Base-by-base conservation (phyloP, 2,113 vertebrate species). In the Urocitellus parryii region DNA sequence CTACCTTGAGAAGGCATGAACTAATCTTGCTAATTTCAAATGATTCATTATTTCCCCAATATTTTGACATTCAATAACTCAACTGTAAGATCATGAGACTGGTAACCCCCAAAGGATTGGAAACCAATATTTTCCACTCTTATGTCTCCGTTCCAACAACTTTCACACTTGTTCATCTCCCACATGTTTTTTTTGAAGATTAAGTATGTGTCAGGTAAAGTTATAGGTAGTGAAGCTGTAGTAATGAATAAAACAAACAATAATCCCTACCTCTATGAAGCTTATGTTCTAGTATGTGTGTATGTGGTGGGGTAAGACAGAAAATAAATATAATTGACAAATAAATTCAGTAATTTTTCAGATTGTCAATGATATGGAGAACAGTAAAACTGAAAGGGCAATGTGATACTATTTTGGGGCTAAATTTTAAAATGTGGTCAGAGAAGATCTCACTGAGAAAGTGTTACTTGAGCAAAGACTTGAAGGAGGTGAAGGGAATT, bases 21-120 rank as follows among this genome's bases (percentile, higher is more conserved):
- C 16, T 90, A 39, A 78, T 94, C 27, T 92, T 90, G 65, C 14
- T 73, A 97, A 88, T 48, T 92, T 82, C 96, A 84, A 85, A 87
- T 90, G 37, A 70, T 91, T 92, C 39, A 58, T 34, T 77, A 95
- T 85, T 39, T 39, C 42, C 14, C 51, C 95, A 94, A 96, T 67
- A 95, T 56, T 95, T 88, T 81, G 63, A 94, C 48, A 92, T 32
- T 90, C 42, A 70, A 9, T 63, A 92, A 84, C 22, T 78, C 16
- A 76, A 56, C 25, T 45, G 68, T 29, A 88, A 65, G 16, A 63
- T 56, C 76, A 87, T 32, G 13, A 93, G 27, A 94, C 3, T 92
- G 61, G 61, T 63, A 63, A 63, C 14, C 10, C 4, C 42, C 27
- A 68, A 88, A 88, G 5, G 20, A 9, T 17, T 76, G 22, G 80